Evolutionary conservation across 2,888 invertebrate genomes (phyloP).

Genomic region (Ormyrus thymus): DNA sequence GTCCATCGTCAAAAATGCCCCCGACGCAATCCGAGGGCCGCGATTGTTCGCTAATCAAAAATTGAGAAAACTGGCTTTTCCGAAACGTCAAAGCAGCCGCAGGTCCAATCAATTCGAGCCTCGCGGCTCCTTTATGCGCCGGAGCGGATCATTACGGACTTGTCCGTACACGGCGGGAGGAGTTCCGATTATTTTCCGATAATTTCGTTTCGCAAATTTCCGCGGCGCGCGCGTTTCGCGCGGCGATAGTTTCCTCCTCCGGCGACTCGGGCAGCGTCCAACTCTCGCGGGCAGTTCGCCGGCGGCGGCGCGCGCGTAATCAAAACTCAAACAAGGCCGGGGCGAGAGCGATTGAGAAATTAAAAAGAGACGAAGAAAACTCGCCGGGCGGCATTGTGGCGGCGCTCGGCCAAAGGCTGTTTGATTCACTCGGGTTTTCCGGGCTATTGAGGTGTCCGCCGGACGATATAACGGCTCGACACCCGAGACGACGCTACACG

Average conservation of each 20-base stretch:
- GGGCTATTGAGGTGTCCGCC: neutral
- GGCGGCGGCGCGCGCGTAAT: slow-evolving; percentile 26
- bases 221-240: neutral
- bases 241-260: slow-evolving; percentile 5
- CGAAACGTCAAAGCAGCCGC: neutral
- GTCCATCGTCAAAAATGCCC: too few relatives aligned
- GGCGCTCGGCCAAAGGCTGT: neutral
- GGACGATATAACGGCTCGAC: too few relatives aligned
- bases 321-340: slow-evolving; percentile 45
- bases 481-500: too few relatives aligned
- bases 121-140: neutral
- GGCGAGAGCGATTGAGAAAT: slow-evolving; percentile 22
- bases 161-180: neutral
- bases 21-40: too few relatives aligned
- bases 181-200: slow-evolving; percentile 49
- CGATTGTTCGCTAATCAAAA: too few relatives aligned
- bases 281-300: neutral
- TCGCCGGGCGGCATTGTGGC: neutral
- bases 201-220: slow-evolving; percentile 43
- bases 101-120: neutral
- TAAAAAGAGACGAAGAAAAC: slow-evolving; percentile 17
- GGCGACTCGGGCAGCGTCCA: too few relatives aligned
- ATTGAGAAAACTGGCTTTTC: too few relatives aligned
- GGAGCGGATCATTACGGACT: slow-evolving; percentile 11
- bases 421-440: slow-evolving; percentile 40